Evolutionary conservation across 1,140 invertebrate species (phyloP), one percentile per base, ranked within the genome.

Genomic region (Penaeus chinensis): DNA sequence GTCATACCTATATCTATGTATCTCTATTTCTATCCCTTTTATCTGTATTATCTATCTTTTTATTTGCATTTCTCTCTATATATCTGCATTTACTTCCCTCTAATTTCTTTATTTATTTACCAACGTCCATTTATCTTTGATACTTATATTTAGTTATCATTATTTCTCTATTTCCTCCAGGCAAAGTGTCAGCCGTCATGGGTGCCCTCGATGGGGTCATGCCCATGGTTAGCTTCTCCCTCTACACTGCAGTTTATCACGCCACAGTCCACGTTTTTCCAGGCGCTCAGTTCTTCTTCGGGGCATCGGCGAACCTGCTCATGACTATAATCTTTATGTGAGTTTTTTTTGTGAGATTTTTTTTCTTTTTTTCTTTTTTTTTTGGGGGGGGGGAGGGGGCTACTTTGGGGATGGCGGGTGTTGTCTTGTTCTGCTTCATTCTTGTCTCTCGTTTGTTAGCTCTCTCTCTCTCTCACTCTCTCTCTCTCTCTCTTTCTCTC

Each of bases 251-350:
- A 80, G 85, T 90, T 74, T 90, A 90, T 81, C 86, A 89, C 69
- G 85, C 87, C 20, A 86, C 80, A 19, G 89, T 90, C 63, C 84
- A 90, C 60, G 81, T 84, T 19, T 90, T 89, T 74, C 89, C 89
- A 7, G 89, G 89, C 18, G 84, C 87, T 3, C 89, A 90, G 83
- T 90, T 90, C 84, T 85, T 90, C 78, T 90, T 90, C 81, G 89
- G 89, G 5, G 87, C 89, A 0, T 37, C 80, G 1, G 83, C 84
- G 20, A 90, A 90, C 66, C 61, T 88, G 19, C 76, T 90, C 62
- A 89, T 88, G 84, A 85, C 84, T 54, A n/a, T 89, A 37, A 89
- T 90, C 27, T 89, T 90, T 63, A 65, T 90, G 89, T 90, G 76
- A 90, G 87, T 87, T 20, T 20, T 24, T 13, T 13, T n/a, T 69